Percentiles rank a stretch among this genome's conserved stretches.
Evolutionary conservation across 1,140 invertebrate species (phyloP).

Genomic region (Protaetia brevitarsis): DNA sequence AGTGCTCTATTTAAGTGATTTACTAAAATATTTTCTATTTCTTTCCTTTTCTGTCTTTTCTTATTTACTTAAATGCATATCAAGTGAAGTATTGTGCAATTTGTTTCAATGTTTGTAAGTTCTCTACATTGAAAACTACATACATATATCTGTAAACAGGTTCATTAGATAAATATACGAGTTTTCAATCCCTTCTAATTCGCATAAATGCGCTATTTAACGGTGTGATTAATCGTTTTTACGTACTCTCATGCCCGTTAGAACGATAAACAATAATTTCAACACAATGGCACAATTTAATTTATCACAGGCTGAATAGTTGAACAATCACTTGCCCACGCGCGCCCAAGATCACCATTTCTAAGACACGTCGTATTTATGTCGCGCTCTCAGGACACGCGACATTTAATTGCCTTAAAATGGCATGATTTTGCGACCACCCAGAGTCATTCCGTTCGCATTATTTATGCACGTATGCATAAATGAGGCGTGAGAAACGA

Average conservation of each 20-base stretch:
- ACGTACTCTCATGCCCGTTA: not conserved
- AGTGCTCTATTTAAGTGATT: too few species aligned
- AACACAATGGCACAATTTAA: conserved; percentile 12
- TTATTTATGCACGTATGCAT: not conserved
- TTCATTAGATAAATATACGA: too few species aligned
- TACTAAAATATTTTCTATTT: too few species aligned
- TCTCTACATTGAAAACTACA: too few species aligned
- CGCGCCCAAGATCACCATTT: not conserved
- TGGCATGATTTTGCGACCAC: conserved; percentile 7
- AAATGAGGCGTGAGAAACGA: not conserved
- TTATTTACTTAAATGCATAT: too few species aligned
- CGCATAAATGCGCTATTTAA: not conserved
- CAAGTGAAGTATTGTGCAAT: too few species aligned
- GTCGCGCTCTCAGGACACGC: not conserved
- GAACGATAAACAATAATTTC: conserved; percentile 17
- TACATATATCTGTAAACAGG: too few species aligned
- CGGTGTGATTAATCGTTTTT: not conserved
- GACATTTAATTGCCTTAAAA: conserved; percentile 15
- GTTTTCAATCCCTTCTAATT: too few species aligned
- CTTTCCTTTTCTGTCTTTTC: too few species aligned
- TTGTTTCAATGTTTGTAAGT: too few species aligned
- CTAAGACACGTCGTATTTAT: conserved; percentile 16
- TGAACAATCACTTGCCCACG: conserved; percentile 8
- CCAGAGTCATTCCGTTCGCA: not conserved
- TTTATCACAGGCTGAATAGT: not conserved